These are phyloP conservation scores for Orthosia gracilis DNA, from an alignment of 2,888 invertebrate species.

Conservation along the genomic window DNA sequence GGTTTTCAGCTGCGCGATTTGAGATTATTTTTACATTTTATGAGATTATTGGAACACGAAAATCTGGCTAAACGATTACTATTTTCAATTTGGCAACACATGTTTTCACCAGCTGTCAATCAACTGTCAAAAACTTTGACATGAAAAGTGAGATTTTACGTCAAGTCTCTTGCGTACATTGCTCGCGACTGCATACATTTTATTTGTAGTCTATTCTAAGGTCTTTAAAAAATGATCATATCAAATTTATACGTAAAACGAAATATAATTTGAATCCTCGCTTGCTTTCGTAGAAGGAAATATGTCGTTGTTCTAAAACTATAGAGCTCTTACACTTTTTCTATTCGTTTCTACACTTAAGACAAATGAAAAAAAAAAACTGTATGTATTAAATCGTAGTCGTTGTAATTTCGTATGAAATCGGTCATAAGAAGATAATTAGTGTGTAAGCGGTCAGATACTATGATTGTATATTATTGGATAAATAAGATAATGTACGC, in stretches of 20 bases:
- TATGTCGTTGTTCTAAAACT: conserved; percentile 72
- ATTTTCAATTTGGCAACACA: conserved; percentile 26
- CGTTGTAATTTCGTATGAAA: conserved; percentile 87
- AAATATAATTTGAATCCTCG: conserved; percentile 76
- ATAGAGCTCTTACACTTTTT: conserved; percentile 78
- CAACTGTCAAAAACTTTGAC: conserved; percentile 23
- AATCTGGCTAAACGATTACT: conserved; percentile 24
- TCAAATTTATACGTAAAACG: conserved; percentile 90
- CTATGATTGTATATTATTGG: conserved; percentile 85
- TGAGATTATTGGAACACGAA: conserved; percentile 52
- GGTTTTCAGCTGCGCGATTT: conserved; percentile 5
- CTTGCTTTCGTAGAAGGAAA: conserved; percentile 83
- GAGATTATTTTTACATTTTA: conserved; percentile 48
- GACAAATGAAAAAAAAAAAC: conserved; percentile 75
- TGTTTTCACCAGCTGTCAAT: conserved; percentile 26
- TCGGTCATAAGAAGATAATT: conserved; percentile 80
- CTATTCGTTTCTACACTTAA: conserved; percentile 78
- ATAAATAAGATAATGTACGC: conserved; percentile 74
- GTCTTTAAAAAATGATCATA: conserved; percentile 87
- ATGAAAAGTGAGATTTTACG: not conserved
- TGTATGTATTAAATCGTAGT: conserved; percentile 87
- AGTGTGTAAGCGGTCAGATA: conserved; percentile 80
- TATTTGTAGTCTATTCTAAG: conserved; percentile 81
- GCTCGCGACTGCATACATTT: conserved; percentile 68
- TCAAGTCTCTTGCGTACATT: conserved; percentile 36